Evolutionary conservation across 2,888 invertebrate species (phyloP).

Genomic region (Sturmia bella): DNA sequence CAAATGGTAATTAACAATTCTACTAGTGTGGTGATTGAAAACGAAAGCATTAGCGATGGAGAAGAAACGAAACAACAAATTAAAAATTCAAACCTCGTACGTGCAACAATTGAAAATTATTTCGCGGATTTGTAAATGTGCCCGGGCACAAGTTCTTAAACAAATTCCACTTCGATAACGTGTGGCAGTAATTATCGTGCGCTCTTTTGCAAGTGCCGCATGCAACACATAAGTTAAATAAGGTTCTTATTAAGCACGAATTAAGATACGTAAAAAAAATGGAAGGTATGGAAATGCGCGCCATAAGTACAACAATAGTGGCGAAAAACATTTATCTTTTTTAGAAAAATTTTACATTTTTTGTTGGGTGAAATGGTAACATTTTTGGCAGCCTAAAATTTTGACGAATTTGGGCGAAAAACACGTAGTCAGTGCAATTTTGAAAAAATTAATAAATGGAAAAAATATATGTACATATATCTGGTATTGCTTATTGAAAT

Average conservation of each 20-base stretch:
- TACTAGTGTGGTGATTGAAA: conserved; percentile 58
- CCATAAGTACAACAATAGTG: too few relatives aligned
- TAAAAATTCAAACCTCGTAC: conserved; percentile 5
- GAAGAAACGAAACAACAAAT: not conserved
- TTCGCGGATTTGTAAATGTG: conserved; percentile 21
- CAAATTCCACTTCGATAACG: not conserved
- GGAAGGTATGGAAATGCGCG: too few relatives aligned
- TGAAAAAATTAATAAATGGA: too few relatives aligned
- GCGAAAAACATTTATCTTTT: too few relatives aligned
- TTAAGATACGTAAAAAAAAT: not conserved
- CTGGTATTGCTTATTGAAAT: too few relatives aligned
- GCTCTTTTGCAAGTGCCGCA: not conserved
- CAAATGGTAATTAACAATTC: conserved; percentile 61
- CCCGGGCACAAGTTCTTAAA: not conserved
- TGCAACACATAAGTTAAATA: conserved; percentile 4
- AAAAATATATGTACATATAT: too few relatives aligned
- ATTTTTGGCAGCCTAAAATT: too few relatives aligned
- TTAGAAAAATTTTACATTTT: too few relatives aligned
- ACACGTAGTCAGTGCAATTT: too few relatives aligned
- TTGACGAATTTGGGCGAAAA: too few relatives aligned
- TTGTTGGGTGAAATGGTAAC: too few relatives aligned
- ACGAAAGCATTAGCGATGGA: conserved; percentile 29
- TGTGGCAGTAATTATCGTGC: conserved; percentile 2
- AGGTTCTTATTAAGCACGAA: not conserved
- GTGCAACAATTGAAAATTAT: conserved; percentile 10